Base-by-base conservation (phyloP, 2,888 invertebrate species). In the Autographa pulchrina region DNA sequence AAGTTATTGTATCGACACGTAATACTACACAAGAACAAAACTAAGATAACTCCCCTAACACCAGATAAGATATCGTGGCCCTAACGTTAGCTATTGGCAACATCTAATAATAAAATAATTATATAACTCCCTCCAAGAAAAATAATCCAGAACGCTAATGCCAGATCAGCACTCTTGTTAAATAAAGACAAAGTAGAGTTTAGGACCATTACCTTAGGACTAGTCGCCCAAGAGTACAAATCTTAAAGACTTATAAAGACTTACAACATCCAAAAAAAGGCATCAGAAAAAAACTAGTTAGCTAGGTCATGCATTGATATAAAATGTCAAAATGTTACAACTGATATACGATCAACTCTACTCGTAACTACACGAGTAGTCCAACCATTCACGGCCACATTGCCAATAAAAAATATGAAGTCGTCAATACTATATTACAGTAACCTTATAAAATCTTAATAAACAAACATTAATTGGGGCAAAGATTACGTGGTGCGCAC, bases 391-490 rank as follows among this genome's bases (percentile, higher is more conserved):
- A 48, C 48, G 48, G 48, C n/a, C 48, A 48, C 48, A 43, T 43
- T 6, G 48, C 48, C 48, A n/a, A 48, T 48, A 48, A 48, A 43
- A 48, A 35, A 35, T 35, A 48, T 48, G 25, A 48, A 7, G 48
- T n/a, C n/a, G 16, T 48, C 48, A n/a, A 48, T 48, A 48, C 48
- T n/a, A 48, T 48, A 48, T 48, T 48, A 65, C 58, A 61, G 67
- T 81, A 81, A 81, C 80, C 81, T 80, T 78, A 75, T 81, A 75
- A 77, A 81, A 77, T 77, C 74, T 75, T 65, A 76, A 78, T 80
- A 80, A 83, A 83, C 69, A 80, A 72, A 80, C 75, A 82, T 70
- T 75, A 82, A 85, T 68, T 85, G 69, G 84, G 74, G 60, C 80
- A 84, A 75, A 79, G 78, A 82, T 83, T 83, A 75, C 66, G 77